phyloP scores from a whole-genome alignment of 2,113 vertebrate genomes.

The Myiozetetes cayanensis region DNA sequence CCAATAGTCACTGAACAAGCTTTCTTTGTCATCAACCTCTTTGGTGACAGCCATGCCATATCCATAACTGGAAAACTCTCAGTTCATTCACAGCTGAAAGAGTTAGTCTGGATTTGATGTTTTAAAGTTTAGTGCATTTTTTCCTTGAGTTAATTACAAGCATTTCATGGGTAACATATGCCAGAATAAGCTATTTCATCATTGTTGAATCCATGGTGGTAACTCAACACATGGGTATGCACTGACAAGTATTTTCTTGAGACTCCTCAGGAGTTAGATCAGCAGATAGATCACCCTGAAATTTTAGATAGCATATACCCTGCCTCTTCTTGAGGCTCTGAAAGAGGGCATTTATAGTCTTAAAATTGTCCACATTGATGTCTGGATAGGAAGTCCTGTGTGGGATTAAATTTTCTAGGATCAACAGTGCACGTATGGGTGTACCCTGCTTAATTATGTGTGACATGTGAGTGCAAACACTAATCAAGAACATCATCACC shows the following conservation, averaged over 20 bases:
- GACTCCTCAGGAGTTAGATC: not conserved
- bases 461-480: not conserved
- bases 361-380: not conserved
- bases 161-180: not conserved
- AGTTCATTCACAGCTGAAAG: not conserved
- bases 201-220: not conserved
- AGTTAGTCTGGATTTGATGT: not conserved
- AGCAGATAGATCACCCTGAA: not conserved
- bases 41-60: not conserved
- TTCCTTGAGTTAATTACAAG: not conserved
- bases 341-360: not conserved
- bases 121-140: not conserved
- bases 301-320: not conserved
- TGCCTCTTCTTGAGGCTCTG: not conserved
- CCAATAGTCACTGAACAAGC: not conserved
- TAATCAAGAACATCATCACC: not conserved
- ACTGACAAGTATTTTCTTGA: conserved; percentile 56
- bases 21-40: not conserved
- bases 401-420: not conserved
- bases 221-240: conserved; percentile 18
- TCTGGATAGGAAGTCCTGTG: not conserved
- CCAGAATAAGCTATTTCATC: conserved; percentile 39
- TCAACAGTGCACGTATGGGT: not conserved
- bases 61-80: not conserved
- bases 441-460: not conserved